Base-by-base conservation (phyloP, 2,888 invertebrate species). In the Folsomia candida region DNA sequence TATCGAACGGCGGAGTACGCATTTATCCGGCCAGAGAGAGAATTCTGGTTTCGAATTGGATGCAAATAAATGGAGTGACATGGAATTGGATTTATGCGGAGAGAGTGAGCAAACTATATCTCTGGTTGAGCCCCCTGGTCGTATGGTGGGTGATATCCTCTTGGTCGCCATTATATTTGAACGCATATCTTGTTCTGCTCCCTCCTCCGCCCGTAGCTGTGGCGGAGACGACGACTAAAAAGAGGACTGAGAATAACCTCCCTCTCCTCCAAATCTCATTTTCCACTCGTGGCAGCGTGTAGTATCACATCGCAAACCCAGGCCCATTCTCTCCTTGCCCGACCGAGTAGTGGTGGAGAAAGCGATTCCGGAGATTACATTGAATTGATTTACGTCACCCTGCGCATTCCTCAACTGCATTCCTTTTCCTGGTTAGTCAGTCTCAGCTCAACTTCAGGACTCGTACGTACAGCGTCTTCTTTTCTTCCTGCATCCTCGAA, bases 401-500 rank as follows among this genome's bases (percentile, higher is more conserved):
- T 22, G 22, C 54, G 22, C 54, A 20, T 22, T 20, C 47, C 47
- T 18, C 9, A 47, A 47, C 9, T 18, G 60, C 68, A 68, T 68
- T 68, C 54, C 51, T 25, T 67, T 22, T 61, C 28, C 14, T 51
- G 25, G 59, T 28, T 37, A 67, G 29, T 37, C 27, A 54, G 51
- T 27, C 47, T 11, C 9, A 47, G 18, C 9, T 18, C 47, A 47
- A 9, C 9, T 27, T 18, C 24, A n/a, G 20, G 54, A 20, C 29
- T 27, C 62, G 63, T 69, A 69, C 69, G 37, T 57, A 51, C 57
- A 24, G 59, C 47, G 6, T 51, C 47, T 24, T 59, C 54, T 54
- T 70, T 26, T 54, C 66, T 26, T 58, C 54, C 66, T 67, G 67
- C 68, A 71, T 51, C 18, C 22, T 54, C 61, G 27, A 24, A 3